A percentile compares a stretch with the other conserved stretches of the same genome.
Evolutionary conservation across 2,113 vertebrate genomes (phyloP).

Genomic region (Nyctibius bracteatus): DNA sequence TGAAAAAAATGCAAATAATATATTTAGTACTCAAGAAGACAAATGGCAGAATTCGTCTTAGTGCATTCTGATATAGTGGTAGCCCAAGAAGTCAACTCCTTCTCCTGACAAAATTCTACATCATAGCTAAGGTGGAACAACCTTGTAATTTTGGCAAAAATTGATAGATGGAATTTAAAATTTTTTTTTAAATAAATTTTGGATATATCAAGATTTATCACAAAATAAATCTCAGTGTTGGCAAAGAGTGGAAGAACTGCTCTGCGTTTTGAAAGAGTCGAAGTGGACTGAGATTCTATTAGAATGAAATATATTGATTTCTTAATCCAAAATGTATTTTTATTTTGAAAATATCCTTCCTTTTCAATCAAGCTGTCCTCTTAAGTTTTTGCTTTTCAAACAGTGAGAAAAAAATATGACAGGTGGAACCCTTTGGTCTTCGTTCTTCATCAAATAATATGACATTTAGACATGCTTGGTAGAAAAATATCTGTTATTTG

Average conservation of each 20-base stretch:
- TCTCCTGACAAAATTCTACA: background rate
- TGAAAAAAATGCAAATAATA: slow-evolving; percentile 13
- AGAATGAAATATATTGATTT: background rate
- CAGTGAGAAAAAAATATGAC: background rate
- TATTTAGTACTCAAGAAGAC: background rate
- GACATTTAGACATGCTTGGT: background rate
- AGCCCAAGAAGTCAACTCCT: background rate
- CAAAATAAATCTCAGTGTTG: background rate
- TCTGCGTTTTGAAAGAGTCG: background rate
- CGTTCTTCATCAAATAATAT: background rate
- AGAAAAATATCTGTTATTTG: background rate
- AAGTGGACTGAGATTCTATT: background rate
- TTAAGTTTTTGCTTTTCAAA: background rate
- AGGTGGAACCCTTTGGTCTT: background rate
- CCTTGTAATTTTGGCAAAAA: background rate
- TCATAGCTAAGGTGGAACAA: background rate
- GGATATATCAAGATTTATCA: background rate
- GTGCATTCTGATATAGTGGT: background rate
- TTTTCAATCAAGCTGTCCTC: background rate
- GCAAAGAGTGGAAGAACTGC: background rate
- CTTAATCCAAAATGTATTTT: background rate
- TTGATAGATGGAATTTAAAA: background rate
- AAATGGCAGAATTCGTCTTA: background rate
- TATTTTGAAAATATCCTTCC: background rate
- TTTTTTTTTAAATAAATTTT: background rate